Percentiles rank a stretch among this genome's conserved stretches.
These are phyloP conservation scores for Semotilus atromaculatus DNA, from an alignment of 2,797 vertebrate species.

Conservation along the genomic window DNA sequence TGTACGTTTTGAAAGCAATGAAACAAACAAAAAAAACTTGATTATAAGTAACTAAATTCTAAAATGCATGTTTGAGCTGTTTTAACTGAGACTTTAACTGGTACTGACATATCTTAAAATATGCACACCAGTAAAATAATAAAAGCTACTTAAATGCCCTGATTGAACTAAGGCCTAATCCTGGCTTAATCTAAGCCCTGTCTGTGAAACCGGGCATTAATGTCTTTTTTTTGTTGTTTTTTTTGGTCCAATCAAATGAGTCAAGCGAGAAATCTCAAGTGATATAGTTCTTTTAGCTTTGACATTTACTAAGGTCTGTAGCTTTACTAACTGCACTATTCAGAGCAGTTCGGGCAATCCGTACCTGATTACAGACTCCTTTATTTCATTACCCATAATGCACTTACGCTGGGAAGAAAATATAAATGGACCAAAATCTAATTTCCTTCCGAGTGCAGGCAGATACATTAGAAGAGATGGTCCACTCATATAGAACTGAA, in stretches of 20 bases:
- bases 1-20: background rate
- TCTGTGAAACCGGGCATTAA: too few relatives aligned
- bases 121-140: too few relatives aligned
- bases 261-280: background rate
- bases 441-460: conserved; percentile 41
- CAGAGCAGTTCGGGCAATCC: background rate
- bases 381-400: conserved; percentile 21
- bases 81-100: too few relatives aligned
- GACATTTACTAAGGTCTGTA: background rate
- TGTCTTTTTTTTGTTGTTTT: background rate
- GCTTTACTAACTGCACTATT: background rate
- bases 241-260: background rate
- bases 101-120: too few relatives aligned
- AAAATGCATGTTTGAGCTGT: too few relatives aligned
- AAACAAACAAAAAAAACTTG: background rate
- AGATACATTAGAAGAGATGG: background rate
- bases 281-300: background rate
- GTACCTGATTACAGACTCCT: background rate
- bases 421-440: conserved; percentile 56
- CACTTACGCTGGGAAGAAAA: conserved; percentile 20
- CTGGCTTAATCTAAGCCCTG: too few relatives aligned
- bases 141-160: too few relatives aligned
- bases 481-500: background rate
- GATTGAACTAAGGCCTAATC: too few relatives aligned
- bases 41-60: background rate